Evolutionary conservation across 2,888 invertebrate species (phyloP).

Genomic region (Nephrotoma appendiculata): DNA sequence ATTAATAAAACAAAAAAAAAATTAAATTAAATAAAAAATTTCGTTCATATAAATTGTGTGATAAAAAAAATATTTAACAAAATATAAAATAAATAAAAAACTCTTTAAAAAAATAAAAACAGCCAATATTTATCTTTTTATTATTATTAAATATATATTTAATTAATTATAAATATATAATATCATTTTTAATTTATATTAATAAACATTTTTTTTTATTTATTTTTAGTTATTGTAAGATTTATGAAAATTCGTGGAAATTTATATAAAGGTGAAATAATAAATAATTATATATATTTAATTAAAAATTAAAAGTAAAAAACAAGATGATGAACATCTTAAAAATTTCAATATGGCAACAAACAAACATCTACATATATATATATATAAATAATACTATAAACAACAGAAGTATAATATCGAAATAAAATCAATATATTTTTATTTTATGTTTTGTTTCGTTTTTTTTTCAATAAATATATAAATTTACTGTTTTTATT

Average conservation of each 20-base stretch:
- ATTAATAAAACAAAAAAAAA: background rate
- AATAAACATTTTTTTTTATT: background rate
- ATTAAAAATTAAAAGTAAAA: background rate
- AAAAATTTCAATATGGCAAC: conserved; percentile 3
- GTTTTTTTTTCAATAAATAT: background rate
- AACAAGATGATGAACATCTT: conserved; percentile 3
- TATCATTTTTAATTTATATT: background rate
- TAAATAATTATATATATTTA: background rate
- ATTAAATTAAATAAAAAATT: background rate
- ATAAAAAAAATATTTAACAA: background rate
- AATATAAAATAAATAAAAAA: background rate
- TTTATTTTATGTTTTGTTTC: background rate
- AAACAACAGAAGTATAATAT: background rate
- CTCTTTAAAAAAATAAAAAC: background rate
- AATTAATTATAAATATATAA: background rate
- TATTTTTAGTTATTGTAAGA: background rate
- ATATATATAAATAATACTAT: background rate
- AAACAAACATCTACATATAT: background rate
- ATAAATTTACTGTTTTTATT: background rate
- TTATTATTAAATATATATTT: background rate
- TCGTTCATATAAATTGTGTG: background rate
- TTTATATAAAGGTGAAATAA: background rate
- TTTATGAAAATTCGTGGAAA: background rate
- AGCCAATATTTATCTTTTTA: background rate
- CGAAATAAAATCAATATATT: background rate